phyloP scores from a whole-genome alignment of 2,113 vertebrate genomes.

The Dicentrarchus labrax region DNA sequence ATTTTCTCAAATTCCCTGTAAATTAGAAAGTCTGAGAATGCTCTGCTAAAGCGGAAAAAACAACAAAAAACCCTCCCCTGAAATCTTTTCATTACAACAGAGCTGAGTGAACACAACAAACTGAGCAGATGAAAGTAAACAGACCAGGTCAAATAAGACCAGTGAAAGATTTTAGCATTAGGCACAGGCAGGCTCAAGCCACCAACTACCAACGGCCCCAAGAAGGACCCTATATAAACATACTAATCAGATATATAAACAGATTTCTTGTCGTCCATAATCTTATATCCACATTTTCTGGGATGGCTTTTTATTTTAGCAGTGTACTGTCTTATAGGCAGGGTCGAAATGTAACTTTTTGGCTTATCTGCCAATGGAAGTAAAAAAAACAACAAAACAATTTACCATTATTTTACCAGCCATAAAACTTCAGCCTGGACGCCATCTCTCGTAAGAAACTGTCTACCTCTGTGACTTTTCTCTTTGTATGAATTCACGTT shows the following conservation, averaged over 20 bases:
- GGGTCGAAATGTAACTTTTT: too few relatives aligned
- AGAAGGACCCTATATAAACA: not conserved
- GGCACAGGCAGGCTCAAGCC: not conserved
- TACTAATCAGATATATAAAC: not conserved
- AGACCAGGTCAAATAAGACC: conserved; percentile 14
- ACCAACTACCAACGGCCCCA: too few relatives aligned
- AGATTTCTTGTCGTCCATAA: not conserved
- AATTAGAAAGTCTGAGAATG: conserved; percentile 86
- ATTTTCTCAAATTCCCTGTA: conserved; percentile 90
- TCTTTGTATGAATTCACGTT: too few relatives aligned
- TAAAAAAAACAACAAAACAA: too few relatives aligned
- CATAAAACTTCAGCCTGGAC: too few relatives aligned
- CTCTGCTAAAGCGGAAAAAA: conserved; percentile 60
- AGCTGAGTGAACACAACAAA: conserved; percentile 27
- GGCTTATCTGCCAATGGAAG: too few relatives aligned
- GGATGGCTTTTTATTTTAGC: not conserved
- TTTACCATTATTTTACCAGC: too few relatives aligned
- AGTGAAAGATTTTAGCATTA: not conserved
- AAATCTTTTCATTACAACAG: conserved; percentile 71
- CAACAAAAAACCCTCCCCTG: conserved; percentile 24
- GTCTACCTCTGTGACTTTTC: too few relatives aligned
- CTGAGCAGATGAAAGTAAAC: conserved; percentile 37
- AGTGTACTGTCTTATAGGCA: not conserved
- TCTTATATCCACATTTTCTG: not conserved
- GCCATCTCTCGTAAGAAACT: too few relatives aligned